Base-by-base conservation (phyloP, 2,113 vertebrate genomes). In the Cettia cetti region DNA sequence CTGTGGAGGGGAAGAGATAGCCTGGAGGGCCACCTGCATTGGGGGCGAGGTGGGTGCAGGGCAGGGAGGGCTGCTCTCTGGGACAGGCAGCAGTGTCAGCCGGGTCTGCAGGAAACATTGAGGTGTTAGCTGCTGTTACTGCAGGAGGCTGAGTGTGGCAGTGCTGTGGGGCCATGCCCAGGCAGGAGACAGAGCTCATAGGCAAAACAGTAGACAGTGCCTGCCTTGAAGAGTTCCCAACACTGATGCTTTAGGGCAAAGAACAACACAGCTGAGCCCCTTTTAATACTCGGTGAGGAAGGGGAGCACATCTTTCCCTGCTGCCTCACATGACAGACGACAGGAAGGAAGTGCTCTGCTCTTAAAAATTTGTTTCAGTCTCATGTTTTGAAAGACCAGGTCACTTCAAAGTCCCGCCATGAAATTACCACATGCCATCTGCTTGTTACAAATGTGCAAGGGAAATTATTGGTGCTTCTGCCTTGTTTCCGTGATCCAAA, bases 401-500 rank as follows among this genome's bases (percentile, higher is more conserved):
- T 95, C 76, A 70, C 93, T 95, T 96, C 94, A 96, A 90, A 97
- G 93, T 78, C 52, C 60, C 26, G 33, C 39, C 56, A 60, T 74
- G 91, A 68, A 94, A 87, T 82, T 87, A 45, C 85, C 85, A 72
- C n/a, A 83, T 86, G 27, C 85, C 79, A 90, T 93, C 88, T 96
- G 79, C 79, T 88, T 17, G 0, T 90, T 94, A 90, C 42, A 80
- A 93, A 94, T 40, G 49, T 71, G 80, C 82, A 70, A 78, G 71
- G 76, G 79, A 92, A 90, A 81, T 90, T 70, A 56, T 74, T 63
- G 68, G 37, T 75, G 64, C 72, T 92, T 94, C 82, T 95, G 92
- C 82, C 68, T 93, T 92, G 47, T 92, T 96, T 95, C 88, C 92
- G 52, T 89, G 76, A 83, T 90, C 76, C 94, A 96, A 96, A 89